phyloP scores from a whole-genome alignment of 2,888 invertebrate species.

The Rhagonycha lutea region DNA sequence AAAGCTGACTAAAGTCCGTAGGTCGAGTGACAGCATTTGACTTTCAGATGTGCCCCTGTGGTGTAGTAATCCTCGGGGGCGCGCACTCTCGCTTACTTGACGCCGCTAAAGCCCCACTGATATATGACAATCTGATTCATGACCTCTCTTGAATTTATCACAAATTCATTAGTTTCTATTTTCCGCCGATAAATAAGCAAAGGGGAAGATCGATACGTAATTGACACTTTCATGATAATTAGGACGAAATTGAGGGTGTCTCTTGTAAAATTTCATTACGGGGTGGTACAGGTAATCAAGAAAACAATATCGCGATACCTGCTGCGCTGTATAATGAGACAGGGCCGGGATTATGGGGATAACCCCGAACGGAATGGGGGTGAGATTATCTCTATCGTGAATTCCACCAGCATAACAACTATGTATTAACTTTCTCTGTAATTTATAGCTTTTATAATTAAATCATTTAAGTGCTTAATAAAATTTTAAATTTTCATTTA shows the following conservation, averaged over 20 bases:
- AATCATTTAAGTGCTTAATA: conserved; percentile 29
- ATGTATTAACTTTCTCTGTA: conserved; percentile 37
- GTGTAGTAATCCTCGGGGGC: conserved; percentile 46
- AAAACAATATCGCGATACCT: conserved; percentile 57
- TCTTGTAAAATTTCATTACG: conserved; percentile 22
- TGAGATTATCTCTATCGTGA: conserved; percentile 48
- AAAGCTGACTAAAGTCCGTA: conserved; percentile 41
- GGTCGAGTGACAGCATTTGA: conserved; percentile 55
- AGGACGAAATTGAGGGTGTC: background rate
- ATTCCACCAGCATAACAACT: conserved; percentile 37
- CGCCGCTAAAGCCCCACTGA: conserved; percentile 35
- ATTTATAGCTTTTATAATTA: conserved; percentile 41
- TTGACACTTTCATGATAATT: background rate
- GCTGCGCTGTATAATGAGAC: conserved; percentile 54
- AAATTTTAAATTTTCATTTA: conserved; percentile 1
- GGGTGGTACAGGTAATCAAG: conserved; percentile 52
- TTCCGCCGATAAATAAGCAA: background rate
- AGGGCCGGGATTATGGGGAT: conserved; percentile 45
- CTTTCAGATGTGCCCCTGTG: conserved; percentile 56
- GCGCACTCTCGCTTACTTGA: conserved; percentile 38
- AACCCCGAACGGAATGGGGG: conserved; percentile 39
- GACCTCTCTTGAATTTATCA: conserved; percentile 5
- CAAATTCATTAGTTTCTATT: background rate
- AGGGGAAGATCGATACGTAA: background rate
- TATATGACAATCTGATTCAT: conserved; percentile 30